Percentiles rank a stretch among this genome's conserved stretches.
phyloP scores from a whole-genome alignment of 2,113 vertebrate species.

The Pontoporia blainvillei region DNA sequence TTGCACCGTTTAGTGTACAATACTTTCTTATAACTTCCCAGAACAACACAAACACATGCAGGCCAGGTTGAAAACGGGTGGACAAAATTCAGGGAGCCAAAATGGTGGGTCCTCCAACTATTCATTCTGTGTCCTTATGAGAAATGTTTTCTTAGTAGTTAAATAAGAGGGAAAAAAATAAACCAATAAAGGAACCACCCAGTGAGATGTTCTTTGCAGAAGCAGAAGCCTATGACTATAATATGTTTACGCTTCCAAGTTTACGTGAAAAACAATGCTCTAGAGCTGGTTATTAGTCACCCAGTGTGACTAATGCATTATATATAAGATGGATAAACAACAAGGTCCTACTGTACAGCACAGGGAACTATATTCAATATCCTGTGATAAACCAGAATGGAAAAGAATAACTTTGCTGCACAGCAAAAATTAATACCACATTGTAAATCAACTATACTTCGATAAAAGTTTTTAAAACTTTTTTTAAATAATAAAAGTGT shows the following conservation, averaged over 20 bases:
- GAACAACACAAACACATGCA: too few relatives aligned
- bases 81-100: background rate
- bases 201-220: background rate
- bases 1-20: too few relatives aligned
- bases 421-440: background rate
- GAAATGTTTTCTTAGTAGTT: background rate
- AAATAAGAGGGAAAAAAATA: background rate
- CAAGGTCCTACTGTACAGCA: background rate
- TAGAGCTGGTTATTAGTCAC: background rate
- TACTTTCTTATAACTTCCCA: accelerated
- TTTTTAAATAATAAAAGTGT: background rate
- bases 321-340: background rate
- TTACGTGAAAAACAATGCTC: background rate
- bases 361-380: background rate
- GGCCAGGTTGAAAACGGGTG: too few relatives aligned
- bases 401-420: background rate
- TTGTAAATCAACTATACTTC: background rate
- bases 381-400: background rate
- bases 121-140: background rate
- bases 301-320: background rate
- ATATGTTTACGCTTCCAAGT: background rate
- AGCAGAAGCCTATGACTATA: background rate
- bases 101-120: background rate
- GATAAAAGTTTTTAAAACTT: too few relatives aligned
- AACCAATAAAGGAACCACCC: background rate